These are phyloP conservation scores for Tiphia femorata DNA, from an alignment of 2,888 invertebrate genomes.

Conservation along the genomic window DNA sequence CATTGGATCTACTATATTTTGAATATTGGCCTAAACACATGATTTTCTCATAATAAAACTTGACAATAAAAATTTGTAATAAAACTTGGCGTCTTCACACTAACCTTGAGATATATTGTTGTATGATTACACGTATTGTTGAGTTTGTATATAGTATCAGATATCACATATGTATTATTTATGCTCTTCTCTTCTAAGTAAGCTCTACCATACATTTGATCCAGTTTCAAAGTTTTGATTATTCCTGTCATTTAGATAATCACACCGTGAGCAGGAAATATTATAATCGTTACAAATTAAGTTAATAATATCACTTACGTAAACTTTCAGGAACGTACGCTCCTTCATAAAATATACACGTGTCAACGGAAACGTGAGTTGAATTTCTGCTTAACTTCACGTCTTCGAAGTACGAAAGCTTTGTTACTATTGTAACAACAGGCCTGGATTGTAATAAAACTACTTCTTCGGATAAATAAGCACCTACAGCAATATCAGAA, in stretches of 20 bases:
- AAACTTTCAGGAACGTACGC: conserved; percentile 37
- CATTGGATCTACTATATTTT: conserved; percentile 53
- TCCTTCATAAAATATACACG: conserved; percentile 48
- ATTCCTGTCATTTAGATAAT: conserved; percentile 30
- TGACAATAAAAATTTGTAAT: conserved; percentile 1
- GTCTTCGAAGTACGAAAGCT: conserved; percentile 18
- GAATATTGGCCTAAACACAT: conserved; percentile 24
- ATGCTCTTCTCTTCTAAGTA: conserved; percentile 14
- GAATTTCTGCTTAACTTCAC: conserved; percentile 37
- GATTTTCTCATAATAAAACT: background rate
- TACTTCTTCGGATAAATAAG: conserved; percentile 64
- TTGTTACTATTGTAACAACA: conserved; percentile 45
- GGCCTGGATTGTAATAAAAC: conserved; percentile 63
- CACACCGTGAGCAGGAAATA: background rate
- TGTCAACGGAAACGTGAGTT: conserved; percentile 32
- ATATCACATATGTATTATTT: conserved; percentile 28
- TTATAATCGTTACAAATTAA: background rate
- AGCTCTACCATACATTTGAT: conserved; percentile 43
- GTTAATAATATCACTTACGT: background rate
- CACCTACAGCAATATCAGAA: conserved; percentile 64
- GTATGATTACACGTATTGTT: conserved; percentile 22
- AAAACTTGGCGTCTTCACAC: background rate
- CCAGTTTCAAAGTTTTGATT: conserved; percentile 38
- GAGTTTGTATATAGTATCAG: conserved; percentile 24
- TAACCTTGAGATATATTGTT: conserved; percentile 44